phyloP scores from a whole-genome alignment of 2,113 vertebrate species.

The Clarias gariepinus region DNA sequence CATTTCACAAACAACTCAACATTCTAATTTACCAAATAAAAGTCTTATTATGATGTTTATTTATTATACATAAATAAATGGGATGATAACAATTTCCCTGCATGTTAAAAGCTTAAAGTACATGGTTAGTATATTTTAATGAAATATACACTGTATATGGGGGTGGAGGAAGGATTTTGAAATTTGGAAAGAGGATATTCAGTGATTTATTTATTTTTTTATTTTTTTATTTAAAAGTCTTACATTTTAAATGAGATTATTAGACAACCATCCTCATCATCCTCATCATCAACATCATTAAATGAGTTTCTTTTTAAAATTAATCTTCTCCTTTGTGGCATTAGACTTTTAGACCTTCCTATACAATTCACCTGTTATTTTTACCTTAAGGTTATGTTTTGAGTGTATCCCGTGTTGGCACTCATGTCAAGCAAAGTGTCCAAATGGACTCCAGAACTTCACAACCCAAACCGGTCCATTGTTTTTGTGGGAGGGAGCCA shows the following conservation, averaged over 20 bases:
- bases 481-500: slow-evolving; percentile 37
- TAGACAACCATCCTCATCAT: background rate
- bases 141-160: background rate
- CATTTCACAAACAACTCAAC: no score
- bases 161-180: background rate
- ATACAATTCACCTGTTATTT: background rate
- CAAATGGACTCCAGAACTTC: background rate
- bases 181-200: background rate
- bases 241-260: background rate
- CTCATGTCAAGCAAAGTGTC: background rate
- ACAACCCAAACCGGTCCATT: slow-evolving; percentile 31
- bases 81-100: background rate
- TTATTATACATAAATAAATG: background rate
- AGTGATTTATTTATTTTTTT: background rate
- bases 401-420: background rate
- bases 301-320: background rate
- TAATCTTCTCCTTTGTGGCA: background rate
- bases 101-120: background rate
- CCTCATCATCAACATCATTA: no score
- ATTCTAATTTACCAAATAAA: background rate
- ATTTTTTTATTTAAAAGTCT: background rate
- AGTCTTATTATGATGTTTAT: background rate
- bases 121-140: background rate
- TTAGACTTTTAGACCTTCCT: background rate
- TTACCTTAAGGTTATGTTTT: background rate